These are phyloP conservation scores for Cyaniris semiargus DNA, from an alignment of 2,888 invertebrate genomes.

Conservation along the genomic window DNA sequence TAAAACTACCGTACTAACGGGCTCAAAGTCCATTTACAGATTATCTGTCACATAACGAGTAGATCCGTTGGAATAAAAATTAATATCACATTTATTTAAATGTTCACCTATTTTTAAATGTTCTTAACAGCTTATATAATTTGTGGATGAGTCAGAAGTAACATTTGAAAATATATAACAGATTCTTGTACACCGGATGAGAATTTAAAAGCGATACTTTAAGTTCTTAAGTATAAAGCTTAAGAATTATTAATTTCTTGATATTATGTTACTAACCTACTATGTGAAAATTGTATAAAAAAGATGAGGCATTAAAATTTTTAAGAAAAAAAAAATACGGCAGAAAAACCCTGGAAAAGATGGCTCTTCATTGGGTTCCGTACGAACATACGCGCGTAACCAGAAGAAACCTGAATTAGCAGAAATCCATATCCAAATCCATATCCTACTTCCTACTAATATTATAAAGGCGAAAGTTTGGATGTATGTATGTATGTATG, in stretches of 20 bases:
- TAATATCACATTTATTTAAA: neutral
- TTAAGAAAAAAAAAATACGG: too few relatives aligned
- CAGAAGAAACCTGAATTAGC: too few relatives aligned
- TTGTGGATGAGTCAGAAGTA: constrained; percentile 22
- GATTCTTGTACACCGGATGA: neutral
- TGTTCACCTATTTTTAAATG: constrained; percentile 4
- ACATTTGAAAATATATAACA: constrained; percentile 1
- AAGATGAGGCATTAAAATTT: too few relatives aligned
- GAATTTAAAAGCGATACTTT: neutral
- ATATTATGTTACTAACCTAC: neutral
- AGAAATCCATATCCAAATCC: too few relatives aligned
- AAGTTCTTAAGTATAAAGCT: neutral
- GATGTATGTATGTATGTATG: too few relatives aligned
- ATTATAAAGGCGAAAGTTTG: too few relatives aligned
- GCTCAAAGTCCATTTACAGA: neutral
- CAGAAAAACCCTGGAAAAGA: too few relatives aligned
- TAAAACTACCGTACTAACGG: too few relatives aligned
- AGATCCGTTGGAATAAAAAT: neutral
- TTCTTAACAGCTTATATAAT: constrained; percentile 10
- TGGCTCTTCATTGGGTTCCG: too few relatives aligned
- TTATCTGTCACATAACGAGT: neutral
- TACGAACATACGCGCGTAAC: too few relatives aligned
- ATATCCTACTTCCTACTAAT: too few relatives aligned
- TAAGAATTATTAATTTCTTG: neutral
- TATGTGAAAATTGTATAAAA: too few relatives aligned